Evolutionary conservation across 2,113 vertebrate species (phyloP).

Genomic region (Mionectes macconnelli): DNA sequence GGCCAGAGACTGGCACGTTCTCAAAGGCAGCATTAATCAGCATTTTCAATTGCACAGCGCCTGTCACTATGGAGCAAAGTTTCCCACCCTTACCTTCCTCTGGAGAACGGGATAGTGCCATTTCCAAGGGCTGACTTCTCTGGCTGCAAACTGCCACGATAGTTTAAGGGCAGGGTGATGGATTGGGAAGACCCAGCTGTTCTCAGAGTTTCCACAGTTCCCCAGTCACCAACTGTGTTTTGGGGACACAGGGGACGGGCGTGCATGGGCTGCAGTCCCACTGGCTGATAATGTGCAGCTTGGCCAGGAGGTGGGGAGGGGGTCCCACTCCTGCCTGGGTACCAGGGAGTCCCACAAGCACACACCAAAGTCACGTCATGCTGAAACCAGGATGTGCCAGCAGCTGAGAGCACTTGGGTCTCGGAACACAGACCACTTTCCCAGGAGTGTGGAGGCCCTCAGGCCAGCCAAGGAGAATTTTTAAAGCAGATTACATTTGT

Average conservation of each 20-base stretch:
- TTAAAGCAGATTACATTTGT: not conserved
- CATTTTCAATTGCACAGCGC: not conserved
- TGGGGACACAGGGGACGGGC: not conserved
- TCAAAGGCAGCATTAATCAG: constrained; percentile 22
- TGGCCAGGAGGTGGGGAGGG: accelerated
- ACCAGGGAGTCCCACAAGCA: not conserved
- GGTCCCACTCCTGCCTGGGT: not conserved
- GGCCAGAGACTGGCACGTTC: not conserved
- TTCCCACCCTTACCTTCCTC: not conserved
- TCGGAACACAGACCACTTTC: not conserved
- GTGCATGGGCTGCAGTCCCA: accelerated
- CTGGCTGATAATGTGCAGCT: not conserved
- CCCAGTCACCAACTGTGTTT: not conserved
- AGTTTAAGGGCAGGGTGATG: not conserved
- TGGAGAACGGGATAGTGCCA: not conserved
- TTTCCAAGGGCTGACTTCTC: not conserved
- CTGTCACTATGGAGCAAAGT: not conserved
- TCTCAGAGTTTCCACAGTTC: not conserved
- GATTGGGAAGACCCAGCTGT: not conserved
- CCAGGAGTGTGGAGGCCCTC: accelerated
- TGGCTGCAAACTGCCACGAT: not conserved
- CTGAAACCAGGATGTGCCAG: not conserved
- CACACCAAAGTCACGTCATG: not conserved
- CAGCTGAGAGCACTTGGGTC: not conserved
- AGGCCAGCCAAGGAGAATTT: not conserved